A percentile compares a stretch with the other conserved stretches of the same genome.
Conservation (phyloP, 35 echinoderm and acorn worm species). For the Patiria miniata region DNA sequence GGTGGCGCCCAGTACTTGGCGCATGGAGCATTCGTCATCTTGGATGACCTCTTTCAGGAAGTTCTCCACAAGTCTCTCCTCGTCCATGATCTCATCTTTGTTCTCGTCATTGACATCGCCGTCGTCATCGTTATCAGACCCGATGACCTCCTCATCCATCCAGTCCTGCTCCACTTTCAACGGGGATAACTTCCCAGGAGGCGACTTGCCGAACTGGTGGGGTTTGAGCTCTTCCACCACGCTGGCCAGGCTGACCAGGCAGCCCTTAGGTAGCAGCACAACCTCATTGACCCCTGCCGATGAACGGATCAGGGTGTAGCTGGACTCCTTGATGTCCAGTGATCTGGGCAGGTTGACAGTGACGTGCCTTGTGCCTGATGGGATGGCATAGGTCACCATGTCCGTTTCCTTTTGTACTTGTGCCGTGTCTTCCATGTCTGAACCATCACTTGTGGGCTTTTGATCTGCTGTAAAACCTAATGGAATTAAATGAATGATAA, state of each 20-base stretch:
- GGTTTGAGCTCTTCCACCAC: constrained; percentile 9
- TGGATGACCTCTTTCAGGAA: background rate
- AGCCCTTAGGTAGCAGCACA: constrained; percentile 85
- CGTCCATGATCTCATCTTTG: constrained; percentile 9
- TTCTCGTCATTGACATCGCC: constrained; percentile 1
- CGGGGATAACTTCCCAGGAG: background rate
- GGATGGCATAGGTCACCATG: constrained; percentile 45
- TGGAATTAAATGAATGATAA: background rate
- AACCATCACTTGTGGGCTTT: background rate
- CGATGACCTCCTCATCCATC: background rate
- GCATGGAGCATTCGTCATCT: background rate
- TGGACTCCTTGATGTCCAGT: constrained; percentile 70
- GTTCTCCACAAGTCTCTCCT: constrained; percentile 4
- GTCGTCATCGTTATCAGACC: constrained; percentile 14
- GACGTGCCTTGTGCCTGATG: constrained; percentile 62
- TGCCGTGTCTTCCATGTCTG: background rate
- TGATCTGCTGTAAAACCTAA: background rate
- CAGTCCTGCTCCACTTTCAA: constrained; percentile 17
- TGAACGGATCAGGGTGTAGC: constrained; percentile 92
- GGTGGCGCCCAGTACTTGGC: background rate
- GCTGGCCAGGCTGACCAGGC: constrained; percentile 40
- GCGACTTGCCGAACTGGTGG: background rate
- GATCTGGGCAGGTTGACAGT: constrained; percentile 74
- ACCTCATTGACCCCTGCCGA: constrained; percentile 87
- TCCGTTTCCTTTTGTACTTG: constrained; percentile 5